Base-by-base conservation (phyloP, 2,113 vertebrate genomes). In the Eurystomus gularis region DNA sequence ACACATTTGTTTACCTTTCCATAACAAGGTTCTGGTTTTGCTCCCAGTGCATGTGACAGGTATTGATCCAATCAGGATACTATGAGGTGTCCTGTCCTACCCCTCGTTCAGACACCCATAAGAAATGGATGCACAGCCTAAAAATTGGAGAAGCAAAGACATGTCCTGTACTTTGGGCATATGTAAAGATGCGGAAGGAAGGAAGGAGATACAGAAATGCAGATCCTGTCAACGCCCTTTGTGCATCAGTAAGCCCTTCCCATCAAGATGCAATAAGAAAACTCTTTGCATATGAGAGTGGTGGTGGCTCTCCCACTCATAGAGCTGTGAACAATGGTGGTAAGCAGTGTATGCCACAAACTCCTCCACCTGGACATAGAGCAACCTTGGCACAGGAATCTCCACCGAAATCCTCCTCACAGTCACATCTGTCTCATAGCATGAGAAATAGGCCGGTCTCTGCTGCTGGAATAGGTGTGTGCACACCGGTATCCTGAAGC, bases 401-500 rank as follows among this genome's bases (percentile, higher is more conserved):
- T 70, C 76, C 28, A 52, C 28, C 90, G 48, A 91, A 72, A 88
- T 57, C 51, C 61, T 78, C 55, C 42, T 69, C 54, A 51, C 10
- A 65, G 64, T 51, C 80, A 91, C 31, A 91, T 35, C 62, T 70
- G 49, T 54, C 73, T 88, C 40, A 54, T 2, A 94, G 71, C 29
- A 58, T 0, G 17, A 85, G 68, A 92, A 93, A 68, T 0, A 78
- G 69, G 69, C 44, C 69, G 71, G 68, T 35, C 49, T 64, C 49
- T 82, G 52, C 68, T 88, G 82, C 57, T 54, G 62, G 35, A 95
- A 89, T 5, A 82, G 35, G 14, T 17, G 12, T 29, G 68, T 14
- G 13, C 0, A 0, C 24, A 66, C 19, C 0, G 0, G 20, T 78
- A 62, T 78, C 71, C 66, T 58, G 71, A 84, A 76, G 68, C 0